Evolutionary conservation across 2,888 invertebrate genomes (phyloP).

Genomic region (Drosophila fulvimacula): DNA sequence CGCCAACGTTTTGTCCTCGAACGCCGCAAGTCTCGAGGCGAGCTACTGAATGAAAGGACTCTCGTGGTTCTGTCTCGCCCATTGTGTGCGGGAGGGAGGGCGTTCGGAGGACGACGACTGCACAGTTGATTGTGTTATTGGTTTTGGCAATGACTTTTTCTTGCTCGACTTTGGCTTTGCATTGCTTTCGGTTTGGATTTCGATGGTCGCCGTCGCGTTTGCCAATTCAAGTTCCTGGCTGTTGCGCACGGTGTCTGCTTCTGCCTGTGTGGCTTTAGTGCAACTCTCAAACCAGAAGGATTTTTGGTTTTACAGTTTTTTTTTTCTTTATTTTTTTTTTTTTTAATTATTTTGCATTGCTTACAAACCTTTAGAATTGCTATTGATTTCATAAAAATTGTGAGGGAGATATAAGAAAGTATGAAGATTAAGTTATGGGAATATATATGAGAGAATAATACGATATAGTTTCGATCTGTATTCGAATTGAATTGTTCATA

Average conservation of each 20-base stretch:
- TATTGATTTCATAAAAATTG: neutral
- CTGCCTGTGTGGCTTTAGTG: neutral
- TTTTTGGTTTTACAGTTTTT: neutral
- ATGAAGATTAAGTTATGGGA: neutral
- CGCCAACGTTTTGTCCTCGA: slow-evolving; percentile 75
- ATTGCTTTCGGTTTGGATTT: slow-evolving; percentile 22
- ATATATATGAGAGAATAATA: neutral
- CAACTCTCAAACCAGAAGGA: neutral
- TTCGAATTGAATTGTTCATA: neutral
- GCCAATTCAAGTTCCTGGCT: slow-evolving; percentile 36
- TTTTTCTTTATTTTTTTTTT: neutral
- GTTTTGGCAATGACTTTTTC: slow-evolving; percentile 76
- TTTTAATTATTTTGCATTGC: neutral
- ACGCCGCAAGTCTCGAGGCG: slow-evolving; percentile 67
- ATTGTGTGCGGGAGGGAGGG: neutral
- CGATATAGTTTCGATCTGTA: neutral
- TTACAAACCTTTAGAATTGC: neutral
- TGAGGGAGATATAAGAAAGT: neutral
- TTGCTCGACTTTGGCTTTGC: slow-evolving; percentile 49
- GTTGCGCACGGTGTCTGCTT: neutral
- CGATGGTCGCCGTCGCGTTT: slow-evolving; percentile 49
- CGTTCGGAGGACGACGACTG: neutral
- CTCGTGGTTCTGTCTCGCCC: slow-evolving; percentile 31
- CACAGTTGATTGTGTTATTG: slow-evolving; percentile 78
- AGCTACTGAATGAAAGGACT: slow-evolving; percentile 43